Evolutionary conservation across 2,888 invertebrate genomes (phyloP).

Genomic region (Calliphora vomitoria): DNA sequence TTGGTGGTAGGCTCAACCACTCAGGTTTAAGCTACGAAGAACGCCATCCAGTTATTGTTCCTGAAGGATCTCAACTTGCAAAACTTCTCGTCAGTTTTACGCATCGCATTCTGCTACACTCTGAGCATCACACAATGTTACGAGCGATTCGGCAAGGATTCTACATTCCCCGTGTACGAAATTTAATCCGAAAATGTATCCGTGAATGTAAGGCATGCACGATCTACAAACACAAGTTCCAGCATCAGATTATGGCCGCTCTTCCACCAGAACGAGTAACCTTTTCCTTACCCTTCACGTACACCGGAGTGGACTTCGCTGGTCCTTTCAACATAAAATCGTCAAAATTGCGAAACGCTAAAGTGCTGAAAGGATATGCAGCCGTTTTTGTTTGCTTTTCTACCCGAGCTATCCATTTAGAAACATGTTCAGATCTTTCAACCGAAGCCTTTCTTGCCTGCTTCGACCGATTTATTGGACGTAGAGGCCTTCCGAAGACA

Average conservation of each 20-base stretch:
- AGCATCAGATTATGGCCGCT: constrained; percentile 54
- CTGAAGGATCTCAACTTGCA: not conserved
- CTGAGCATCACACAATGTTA: constrained; percentile 35
- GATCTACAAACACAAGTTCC: constrained; percentile 52
- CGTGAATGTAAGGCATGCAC: constrained; percentile 44
- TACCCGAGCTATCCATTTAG: constrained; percentile 63
- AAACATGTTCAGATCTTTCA: constrained; percentile 56
- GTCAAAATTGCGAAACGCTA: constrained; percentile 24
- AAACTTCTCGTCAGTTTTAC: constrained; percentile 7
- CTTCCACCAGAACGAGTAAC: constrained; percentile 58
- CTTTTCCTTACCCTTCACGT: constrained; percentile 48
- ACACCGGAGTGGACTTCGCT: constrained; percentile 62
- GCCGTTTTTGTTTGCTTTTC: constrained; percentile 63
- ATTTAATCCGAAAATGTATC: constrained; percentile 35
- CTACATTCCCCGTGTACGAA: constrained; percentile 34
- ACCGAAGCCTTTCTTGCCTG: constrained; percentile 13
- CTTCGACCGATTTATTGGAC: constrained; percentile 3
- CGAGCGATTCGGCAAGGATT: constrained; percentile 37
- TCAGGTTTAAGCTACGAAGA: no score
- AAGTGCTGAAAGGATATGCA: constrained; percentile 58
- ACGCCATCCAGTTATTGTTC: no score
- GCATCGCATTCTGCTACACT: constrained; percentile 23
- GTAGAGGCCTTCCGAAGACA: constrained; percentile 16
- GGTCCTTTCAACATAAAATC: constrained; percentile 66
- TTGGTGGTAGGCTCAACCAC: no score